A percentile compares a stretch with the other conserved stretches of the same genome.
Evolutionary conservation across 2,888 invertebrate genomes (phyloP).

Genomic region (Microchrysa polita): DNA sequence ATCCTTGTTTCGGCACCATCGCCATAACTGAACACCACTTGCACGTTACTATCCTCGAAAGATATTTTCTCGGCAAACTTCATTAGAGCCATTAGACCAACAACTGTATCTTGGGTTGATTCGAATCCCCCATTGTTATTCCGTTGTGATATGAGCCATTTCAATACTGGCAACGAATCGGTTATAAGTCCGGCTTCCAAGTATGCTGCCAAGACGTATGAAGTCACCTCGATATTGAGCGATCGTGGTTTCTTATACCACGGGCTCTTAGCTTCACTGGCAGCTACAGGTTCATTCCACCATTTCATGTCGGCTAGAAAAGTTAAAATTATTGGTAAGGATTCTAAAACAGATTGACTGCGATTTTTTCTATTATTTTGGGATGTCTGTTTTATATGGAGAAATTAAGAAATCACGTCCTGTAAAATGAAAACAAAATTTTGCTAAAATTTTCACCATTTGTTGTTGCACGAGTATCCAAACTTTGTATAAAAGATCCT

Average conservation of each 20-base stretch:
- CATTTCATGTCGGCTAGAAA: constrained; percentile 72
- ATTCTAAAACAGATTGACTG: neutral
- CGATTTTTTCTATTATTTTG: neutral
- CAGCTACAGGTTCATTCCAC: constrained; percentile 78
- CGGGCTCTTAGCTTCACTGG: constrained; percentile 71
- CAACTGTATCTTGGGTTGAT: constrained; percentile 81
- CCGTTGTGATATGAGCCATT: constrained; percentile 78
- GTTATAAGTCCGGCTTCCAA: constrained; percentile 65
- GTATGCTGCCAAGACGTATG: constrained; percentile 85
- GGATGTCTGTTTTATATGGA: neutral
- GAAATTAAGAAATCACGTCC: neutral
- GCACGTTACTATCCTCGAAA: constrained; percentile 66
- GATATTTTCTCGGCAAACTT: constrained; percentile 67
- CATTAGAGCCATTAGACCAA: constrained; percentile 76
- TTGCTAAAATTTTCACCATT: constrained; percentile 57
- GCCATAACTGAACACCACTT: constrained; percentile 68
- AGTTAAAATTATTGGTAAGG: neutral
- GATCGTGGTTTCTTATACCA: constrained; percentile 75
- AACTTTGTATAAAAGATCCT: constrained; percentile 71
- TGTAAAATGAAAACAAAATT: neutral
- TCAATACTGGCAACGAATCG: constrained; percentile 69
- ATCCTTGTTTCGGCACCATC: constrained; percentile 65
- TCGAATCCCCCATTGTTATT: constrained; percentile 76
- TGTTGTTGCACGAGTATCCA: constrained; percentile 68
- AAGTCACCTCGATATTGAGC: constrained; percentile 82